phyloP scores from a whole-genome alignment of 2,797 vertebrate species.

The Cuniculus paca region DNA sequence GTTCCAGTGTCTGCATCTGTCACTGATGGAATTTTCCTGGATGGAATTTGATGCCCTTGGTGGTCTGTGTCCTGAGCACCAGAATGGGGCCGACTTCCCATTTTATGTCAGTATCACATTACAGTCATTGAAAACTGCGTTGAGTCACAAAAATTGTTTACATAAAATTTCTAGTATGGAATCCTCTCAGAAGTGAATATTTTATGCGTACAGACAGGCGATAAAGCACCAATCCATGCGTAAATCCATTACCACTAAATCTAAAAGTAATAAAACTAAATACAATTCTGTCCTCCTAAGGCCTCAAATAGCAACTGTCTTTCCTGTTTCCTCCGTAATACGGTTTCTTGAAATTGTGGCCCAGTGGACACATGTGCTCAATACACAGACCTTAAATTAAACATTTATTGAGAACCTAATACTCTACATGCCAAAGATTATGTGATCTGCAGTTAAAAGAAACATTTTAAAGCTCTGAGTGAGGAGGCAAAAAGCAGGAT shows the following conservation, averaged over 20 bases:
- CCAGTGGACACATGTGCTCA: not conserved
- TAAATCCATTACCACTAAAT: constrained; percentile 35
- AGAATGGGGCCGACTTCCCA: not conserved
- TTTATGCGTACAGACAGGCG: not conserved
- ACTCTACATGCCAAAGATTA: not conserved
- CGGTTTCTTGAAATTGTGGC: not conserved
- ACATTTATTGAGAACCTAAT: not conserved
- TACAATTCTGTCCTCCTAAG: not conserved
- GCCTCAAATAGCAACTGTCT: constrained; percentile 15
- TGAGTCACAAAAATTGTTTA: not conserved
- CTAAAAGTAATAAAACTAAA: constrained; percentile 57
- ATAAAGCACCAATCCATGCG: constrained; percentile 12
- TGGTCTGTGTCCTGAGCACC: not conserved
- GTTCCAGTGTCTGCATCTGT: not conserved
- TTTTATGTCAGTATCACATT: constrained; percentile 8
- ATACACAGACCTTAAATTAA: not conserved
- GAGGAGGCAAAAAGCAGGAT: not conserved
- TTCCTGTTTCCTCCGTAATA: constrained; percentile 51
- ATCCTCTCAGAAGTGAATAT: constrained; percentile 12
- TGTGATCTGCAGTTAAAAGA: not conserved
- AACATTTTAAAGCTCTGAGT: constrained; percentile 37
- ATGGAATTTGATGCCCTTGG: constrained; percentile 11
- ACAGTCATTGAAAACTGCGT: not conserved
- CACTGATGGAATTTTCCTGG: constrained; percentile 51
- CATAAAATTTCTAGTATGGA: constrained; percentile 48